Evolutionary conservation across 2,113 vertebrate species (phyloP).

Genomic region (Varanus salvator): DNA sequence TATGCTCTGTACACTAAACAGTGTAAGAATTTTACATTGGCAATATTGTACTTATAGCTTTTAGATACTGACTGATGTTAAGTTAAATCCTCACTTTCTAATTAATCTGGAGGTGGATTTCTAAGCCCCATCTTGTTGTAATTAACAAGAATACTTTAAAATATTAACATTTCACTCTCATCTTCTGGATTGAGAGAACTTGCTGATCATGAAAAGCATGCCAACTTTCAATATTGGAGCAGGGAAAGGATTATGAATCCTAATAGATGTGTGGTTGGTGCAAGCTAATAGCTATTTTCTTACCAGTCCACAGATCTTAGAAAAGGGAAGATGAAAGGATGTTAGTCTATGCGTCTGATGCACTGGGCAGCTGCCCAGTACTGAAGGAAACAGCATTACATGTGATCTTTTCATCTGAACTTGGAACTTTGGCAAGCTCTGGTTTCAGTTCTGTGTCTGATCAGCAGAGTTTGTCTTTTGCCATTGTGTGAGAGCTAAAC

Average conservation of each 20-base stretch:
- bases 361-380: background rate
- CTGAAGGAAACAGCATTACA: slow-evolving; percentile 6
- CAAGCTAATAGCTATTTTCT: background rate
- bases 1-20: background rate
- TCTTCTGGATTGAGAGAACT: background rate
- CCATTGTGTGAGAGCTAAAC: slow-evolving; percentile 53
- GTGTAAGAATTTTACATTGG: background rate
- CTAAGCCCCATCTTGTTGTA: background rate
- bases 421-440: slow-evolving; percentile 47
- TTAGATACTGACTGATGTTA: background rate
- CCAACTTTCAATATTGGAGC: no score
- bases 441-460: slow-evolving; percentile 52
- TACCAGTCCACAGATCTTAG: background rate
- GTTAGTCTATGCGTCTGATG: background rate
- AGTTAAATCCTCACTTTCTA: background rate
- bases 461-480: slow-evolving; percentile 46
- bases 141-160: background rate
- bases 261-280: background rate
- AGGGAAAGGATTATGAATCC: background rate
- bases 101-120: background rate
- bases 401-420: slow-evolving; percentile 39
- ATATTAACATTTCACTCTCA: background rate
- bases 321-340: background rate
- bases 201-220: background rate
- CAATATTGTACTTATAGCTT: background rate